phyloP scores from a whole-genome alignment of 2,888 invertebrate species.

The Zygaena filipendulae region DNA sequence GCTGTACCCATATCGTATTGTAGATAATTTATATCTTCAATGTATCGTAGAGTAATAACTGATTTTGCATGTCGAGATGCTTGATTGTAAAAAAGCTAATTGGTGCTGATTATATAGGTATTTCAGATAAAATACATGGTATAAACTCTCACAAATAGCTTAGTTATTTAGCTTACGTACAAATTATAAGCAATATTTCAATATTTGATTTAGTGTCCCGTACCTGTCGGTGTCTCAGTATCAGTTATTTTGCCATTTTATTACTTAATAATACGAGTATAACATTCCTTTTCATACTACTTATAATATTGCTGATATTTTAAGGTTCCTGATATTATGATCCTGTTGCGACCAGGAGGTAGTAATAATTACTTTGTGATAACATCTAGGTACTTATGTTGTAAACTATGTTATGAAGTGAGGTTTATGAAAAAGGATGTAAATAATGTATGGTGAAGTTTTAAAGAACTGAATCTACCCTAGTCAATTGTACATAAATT shows the following conservation, averaged over 20 bases:
- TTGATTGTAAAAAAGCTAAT: too few relatives aligned
- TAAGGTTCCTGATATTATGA: conserved; percentile 46
- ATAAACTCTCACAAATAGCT: too few relatives aligned
- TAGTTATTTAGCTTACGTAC: neutral
- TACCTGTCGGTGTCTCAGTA: too few relatives aligned
- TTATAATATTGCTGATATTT: conserved; percentile 29
- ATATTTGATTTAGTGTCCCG: too few relatives aligned
- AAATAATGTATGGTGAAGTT: conserved; percentile 34
- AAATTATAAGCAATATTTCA: too few relatives aligned
- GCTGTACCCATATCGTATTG: conserved; percentile 6
- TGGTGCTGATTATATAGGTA: too few relatives aligned
- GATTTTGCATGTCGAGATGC: too few relatives aligned
- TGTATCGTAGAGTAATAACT: too few relatives aligned
- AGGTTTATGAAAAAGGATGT: conserved; percentile 32
- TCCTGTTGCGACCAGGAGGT: conserved; percentile 26
- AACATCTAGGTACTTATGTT: conserved; percentile 53
- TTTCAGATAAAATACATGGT: too few relatives aligned
- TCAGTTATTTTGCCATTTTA: too few relatives aligned
- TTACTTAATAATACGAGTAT: too few relatives aligned
- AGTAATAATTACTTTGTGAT: conserved; percentile 49
- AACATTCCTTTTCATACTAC: conserved; percentile 38
- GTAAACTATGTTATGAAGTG: conserved; percentile 32
- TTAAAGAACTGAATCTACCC: conserved; percentile 67
- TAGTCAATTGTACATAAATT: conserved; percentile 66
- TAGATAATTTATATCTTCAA: conserved; percentile 13